A percentile compares a stretch with the other conserved stretches of the same genome.
These are phyloP conservation scores for Mesocricetus auratus DNA, from an alignment of 2,113 vertebrate genomes.

Conservation along the genomic window DNA sequence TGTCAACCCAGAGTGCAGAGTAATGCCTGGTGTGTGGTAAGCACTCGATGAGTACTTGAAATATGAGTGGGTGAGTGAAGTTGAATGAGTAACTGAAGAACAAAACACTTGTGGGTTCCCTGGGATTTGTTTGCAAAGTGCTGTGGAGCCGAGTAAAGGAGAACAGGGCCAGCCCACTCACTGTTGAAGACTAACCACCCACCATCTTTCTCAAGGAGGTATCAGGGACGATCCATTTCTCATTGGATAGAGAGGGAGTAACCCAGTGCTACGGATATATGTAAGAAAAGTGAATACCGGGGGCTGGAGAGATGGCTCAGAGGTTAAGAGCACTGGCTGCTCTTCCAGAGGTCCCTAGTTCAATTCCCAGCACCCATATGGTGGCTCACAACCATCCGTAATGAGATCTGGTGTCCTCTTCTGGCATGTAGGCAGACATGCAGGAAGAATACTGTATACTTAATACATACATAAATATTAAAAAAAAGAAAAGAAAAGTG, in stretches of 20 bases:
- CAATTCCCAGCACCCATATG: too few relatives aligned
- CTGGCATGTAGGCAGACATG: too few relatives aligned
- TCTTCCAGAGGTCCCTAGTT: too few relatives aligned
- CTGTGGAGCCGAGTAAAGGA: neutral
- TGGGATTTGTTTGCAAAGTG: neutral
- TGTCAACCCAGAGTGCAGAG: neutral
- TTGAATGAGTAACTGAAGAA: neutral
- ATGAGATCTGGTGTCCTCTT: too few relatives aligned
- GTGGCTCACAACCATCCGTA: too few relatives aligned
- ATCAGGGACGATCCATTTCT: neutral
- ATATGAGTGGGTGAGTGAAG: neutral
- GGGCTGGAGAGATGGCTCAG: too few relatives aligned
- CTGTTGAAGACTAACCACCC: neutral
- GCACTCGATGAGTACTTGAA: neutral
- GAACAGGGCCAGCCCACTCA: neutral
- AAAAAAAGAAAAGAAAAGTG: neutral
- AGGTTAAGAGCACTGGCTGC: too few relatives aligned
- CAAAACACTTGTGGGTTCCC: neutral
- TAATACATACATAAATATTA: too few relatives aligned
- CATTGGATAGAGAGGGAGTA: neutral
- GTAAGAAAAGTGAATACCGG: neutral
- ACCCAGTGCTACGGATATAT: neutral
- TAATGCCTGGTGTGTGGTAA: neutral
- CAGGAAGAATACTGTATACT: too few relatives aligned
- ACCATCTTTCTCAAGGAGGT: neutral